These are phyloP conservation scores for Platysteira castanea DNA, from an alignment of 2,113 vertebrate species.

Conservation along the genomic window DNA sequence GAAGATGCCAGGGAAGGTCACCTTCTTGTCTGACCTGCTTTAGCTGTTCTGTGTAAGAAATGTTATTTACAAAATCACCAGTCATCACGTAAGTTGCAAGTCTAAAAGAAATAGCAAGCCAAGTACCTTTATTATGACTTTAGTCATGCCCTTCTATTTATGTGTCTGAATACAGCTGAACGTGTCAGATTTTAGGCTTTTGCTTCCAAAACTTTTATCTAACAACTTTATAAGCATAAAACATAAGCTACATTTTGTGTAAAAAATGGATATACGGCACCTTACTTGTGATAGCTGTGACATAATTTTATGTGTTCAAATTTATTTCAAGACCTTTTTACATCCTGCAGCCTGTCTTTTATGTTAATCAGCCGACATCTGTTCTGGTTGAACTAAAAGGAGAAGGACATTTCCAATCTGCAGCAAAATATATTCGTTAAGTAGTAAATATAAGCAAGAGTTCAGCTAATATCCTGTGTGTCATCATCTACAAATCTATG, in stretches of 20 bases:
- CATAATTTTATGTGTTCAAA: neutral
- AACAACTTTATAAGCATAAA: neutral
- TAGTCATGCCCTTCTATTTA: neutral
- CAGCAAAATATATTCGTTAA: neutral
- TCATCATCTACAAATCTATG: neutral
- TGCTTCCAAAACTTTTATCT: neutral
- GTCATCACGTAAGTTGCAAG: neutral
- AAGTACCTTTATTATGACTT: neutral
- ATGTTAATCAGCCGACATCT: neutral
- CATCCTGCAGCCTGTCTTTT: neutral
- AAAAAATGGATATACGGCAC: neutral
- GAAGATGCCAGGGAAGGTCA: neutral
- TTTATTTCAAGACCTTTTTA: constrained; percentile 12
- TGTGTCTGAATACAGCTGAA: neutral
- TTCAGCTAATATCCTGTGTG: neutral
- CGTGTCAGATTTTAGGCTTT: neutral
- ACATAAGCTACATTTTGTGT: neutral
- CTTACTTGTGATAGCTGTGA: neutral
- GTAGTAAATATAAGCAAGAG: neutral
- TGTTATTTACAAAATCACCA: neutral
- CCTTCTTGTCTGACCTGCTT: neutral
- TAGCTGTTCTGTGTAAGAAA: neutral
- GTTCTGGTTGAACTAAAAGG: neutral
- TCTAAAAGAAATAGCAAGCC: neutral
- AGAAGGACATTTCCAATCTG: neutral